phyloP scores from a whole-genome alignment of 1,140 invertebrate genomes.

The Zeugodacus cucurbitae region DNA sequence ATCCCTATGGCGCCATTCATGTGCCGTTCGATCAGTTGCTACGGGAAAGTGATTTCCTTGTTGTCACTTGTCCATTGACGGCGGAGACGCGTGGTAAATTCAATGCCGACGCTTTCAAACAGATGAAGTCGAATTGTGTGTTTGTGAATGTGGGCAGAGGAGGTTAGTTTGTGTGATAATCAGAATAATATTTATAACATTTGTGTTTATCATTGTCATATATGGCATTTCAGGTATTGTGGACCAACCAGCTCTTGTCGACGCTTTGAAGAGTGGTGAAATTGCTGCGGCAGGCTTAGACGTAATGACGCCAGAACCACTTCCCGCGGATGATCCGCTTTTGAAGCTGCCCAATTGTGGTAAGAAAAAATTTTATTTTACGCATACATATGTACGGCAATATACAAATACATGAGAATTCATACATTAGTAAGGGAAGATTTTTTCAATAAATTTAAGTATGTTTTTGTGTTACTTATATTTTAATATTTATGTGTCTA shows the following conservation, averaged over 20 bases:
- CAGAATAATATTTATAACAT: background rate
- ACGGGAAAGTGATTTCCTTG: constrained; percentile 79
- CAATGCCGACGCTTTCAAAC: constrained; percentile 74
- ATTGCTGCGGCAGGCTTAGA: constrained; percentile 91
- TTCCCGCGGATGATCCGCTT: constrained; percentile 81
- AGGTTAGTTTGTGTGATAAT: constrained; percentile 61
- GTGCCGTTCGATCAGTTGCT: constrained; percentile 79
- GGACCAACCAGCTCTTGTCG: constrained; percentile 79
- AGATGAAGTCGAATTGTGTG: constrained; percentile 84
- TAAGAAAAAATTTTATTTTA: too few species aligned
- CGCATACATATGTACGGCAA: too few species aligned
- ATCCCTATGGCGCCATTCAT: constrained; percentile 74
- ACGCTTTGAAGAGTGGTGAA: constrained; percentile 75
- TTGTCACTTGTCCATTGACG: constrained; percentile 77
- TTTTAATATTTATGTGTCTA: too few species aligned
- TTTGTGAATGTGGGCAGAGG: constrained; percentile 86
- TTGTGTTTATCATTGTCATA: background rate
- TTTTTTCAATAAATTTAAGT: too few species aligned
- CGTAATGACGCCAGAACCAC: constrained; percentile 89
- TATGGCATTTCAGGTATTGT: constrained; percentile 70
- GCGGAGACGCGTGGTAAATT: constrained; percentile 79
- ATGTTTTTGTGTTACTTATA: too few species aligned
- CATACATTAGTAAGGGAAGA: too few species aligned
- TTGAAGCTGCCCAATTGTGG: constrained; percentile 82
- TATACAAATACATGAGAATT: too few species aligned